Conservation (phyloP, 2,797 vertebrate species). For the Gymnoscopelus microlampas region DNA sequence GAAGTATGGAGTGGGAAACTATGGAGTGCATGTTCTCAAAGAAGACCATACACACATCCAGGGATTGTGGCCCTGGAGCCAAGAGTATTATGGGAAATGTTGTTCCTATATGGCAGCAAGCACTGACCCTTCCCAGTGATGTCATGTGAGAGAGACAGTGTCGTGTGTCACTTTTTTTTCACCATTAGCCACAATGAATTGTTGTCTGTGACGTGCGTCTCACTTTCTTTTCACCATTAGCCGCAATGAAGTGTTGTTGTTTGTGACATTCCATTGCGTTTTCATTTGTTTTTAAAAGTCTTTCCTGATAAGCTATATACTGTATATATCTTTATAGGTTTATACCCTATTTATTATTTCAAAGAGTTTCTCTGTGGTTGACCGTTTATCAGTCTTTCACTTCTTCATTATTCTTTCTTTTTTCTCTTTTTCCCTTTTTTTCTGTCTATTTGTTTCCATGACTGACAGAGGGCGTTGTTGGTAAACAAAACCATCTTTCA, state of each 20-base stretch:
- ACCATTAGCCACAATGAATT: conserved; percentile 38
- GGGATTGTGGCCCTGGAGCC: conserved; percentile 22
- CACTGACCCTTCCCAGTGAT: conserved; percentile 10
- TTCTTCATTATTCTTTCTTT: conserved; percentile 78
- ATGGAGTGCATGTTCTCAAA: conserved; percentile 41
- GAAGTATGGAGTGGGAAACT: conserved; percentile 21
- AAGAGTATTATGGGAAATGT: conserved; percentile 35
- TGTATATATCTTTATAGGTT: conserved; percentile 36
- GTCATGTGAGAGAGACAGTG: conserved; percentile 8
- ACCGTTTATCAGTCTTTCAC: conserved; percentile 75
- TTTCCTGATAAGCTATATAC: conserved; percentile 27
- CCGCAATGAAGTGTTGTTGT: conserved; percentile 38
- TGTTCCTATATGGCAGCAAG: conserved; percentile 23
- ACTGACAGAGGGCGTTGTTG: conserved; percentile 90
- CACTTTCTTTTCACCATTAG: conserved; percentile 34
- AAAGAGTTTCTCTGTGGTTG: conserved; percentile 68
- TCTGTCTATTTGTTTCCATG: conserved; percentile 84
- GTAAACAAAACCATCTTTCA: conserved; percentile 85
- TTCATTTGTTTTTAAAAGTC: conserved; percentile 32
- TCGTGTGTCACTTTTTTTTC: conserved; percentile 27
- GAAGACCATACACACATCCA: conserved; percentile 9
- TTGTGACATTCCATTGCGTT: conserved; percentile 33
- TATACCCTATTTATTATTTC: conserved; percentile 27
- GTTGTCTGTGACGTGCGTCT: conserved; percentile 39
- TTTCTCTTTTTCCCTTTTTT: conserved; percentile 66